Evolutionary conservation across 2,888 invertebrate genomes (phyloP).

Genomic region (Seira musarum): DNA sequence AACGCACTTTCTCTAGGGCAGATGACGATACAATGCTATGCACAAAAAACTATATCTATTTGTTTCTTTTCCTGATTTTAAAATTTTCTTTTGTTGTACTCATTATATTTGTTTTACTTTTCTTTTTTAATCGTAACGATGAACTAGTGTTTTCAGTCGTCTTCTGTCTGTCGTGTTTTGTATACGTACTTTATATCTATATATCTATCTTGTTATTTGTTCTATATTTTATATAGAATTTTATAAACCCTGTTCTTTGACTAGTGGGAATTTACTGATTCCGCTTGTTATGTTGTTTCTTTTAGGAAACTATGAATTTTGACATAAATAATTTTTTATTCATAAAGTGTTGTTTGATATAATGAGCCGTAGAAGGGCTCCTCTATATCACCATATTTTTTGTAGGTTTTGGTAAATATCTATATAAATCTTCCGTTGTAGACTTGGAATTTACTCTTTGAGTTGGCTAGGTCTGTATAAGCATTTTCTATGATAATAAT

Average conservation of each 20-base stretch:
- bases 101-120: not conserved
- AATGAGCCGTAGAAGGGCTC: conserved; percentile 54
- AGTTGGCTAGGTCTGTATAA: conserved; percentile 55
- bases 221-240: conserved; percentile 18
- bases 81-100: conserved; percentile 6
- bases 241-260: conserved; percentile 58
- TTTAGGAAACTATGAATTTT: conserved; percentile 31
- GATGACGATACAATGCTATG: conserved; percentile 35
- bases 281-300: conserved; percentile 45
- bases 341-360: conserved; percentile 30
- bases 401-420: conserved; percentile 47
- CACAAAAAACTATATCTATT: conserved; percentile 26
- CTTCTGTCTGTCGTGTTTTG: conserved; percentile 21
- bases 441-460: conserved; percentile 53
- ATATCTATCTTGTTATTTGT: conserved; percentile 10
- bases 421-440: conserved; percentile 46
- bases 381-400: conserved; percentile 22
- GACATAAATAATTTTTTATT: conserved; percentile 38
- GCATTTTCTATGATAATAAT: conserved; percentile 34
- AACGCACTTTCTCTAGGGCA: conserved; percentile 24
- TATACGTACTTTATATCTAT: conserved; percentile 6
- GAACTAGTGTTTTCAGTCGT: conserved; percentile 26
- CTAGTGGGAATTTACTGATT: conserved; percentile 55
- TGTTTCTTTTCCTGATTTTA: conserved; percentile 7
- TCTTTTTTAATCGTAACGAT: not conserved